Evolutionary conservation across 1,140 invertebrate genomes (phyloP), one percentile per base, ranked within the genome.

Genomic region (Conus betulinus): DNA sequence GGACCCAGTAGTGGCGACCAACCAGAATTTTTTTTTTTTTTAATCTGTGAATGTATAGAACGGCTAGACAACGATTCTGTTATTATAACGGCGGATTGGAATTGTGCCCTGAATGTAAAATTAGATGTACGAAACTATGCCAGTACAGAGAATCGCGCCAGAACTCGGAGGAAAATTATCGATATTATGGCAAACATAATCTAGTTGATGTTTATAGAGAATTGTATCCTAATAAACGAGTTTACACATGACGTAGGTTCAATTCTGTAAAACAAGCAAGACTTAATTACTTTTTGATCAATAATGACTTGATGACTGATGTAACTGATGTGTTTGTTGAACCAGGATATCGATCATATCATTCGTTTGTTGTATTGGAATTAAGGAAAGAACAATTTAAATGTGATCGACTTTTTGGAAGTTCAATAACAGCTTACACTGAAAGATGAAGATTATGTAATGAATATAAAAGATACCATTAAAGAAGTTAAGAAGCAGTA

Each of bases 1-100:
- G 63, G 63, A 39, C 63, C 63, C 63, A 71, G 63, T 71, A 71
- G 63, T 71, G 63, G 63, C n/a, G 63, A 71, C 63, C n/a, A n/a
- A 17, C 63, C 63, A 71, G 63, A 71, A 17, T 71, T 71, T 15
- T 15, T 1, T 71, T 1, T 71, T 39, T 39, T 1, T 39, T 1
- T 0, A 39, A 39, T 39, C 39, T 39, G 15, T 71, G 15, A 17
- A 17, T 71, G n/a, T 17, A 71, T 71, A 17, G 63, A 71, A 15
- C 15, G 3, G n/a, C 3, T n/a, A 2, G 39, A 39, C 39, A 39
- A 39, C 39, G 39, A 39, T 39, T 39, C 39, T 39, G 39, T 39
- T 39, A 39, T 71, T 71, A n/a, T n/a, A 71, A n/a, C 63, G 1
- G 63, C 1, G 15, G 63, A 71, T 71, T 71, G 63, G 1, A 71